Evolutionary conservation across 2,888 invertebrate species (phyloP), one percentile per base, ranked within the genome.

Genomic region (Drosophila dives): DNA sequence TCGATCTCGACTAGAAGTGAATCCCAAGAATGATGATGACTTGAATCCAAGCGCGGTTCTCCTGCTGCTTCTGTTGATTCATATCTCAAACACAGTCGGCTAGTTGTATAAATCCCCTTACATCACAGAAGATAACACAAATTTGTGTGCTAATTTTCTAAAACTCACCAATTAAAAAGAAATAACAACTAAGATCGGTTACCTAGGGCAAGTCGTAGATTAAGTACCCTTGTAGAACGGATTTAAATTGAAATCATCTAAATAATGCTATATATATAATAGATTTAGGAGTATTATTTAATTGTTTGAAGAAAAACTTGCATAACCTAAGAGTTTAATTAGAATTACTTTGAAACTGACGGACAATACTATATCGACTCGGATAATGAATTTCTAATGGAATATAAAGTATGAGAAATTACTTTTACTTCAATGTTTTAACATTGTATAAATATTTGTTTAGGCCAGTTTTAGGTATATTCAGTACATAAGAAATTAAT

Each of bases 401-500:
- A 17, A 38, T 12, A 1, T 7, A 0, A 11, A 20, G 6, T 20
- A 7, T 6, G 0, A 20, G 6, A 12, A 42, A 12, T 12, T 8
- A 38, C 17, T 17, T 38, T 17, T 38, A 38, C 3, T 38, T 34
- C 2, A 12, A 34, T 34, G 34, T 34, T 12, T 12, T 12, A 0
- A 12, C 5, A 6, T 34, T 12, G 5, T 6, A 15, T 34, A 12
- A 34, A 17, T 17, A 17, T 17, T 3, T 38, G 17, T 2, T 17
- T 10, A 17, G 0, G 8, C 3, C 17, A n/a, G 17, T 3, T n/a
- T 40, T n/a, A 40, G n/a, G n/a, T 40, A n/a, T 42, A 7, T 7
- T 12, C 1, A 12, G 3, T 42, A 12, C 20, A 20, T 1, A 20
- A 12, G 4, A 2, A n/a, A 10, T 40, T 2, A 0, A 1, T n/a